Percentiles rank a stretch among this genome's conserved stretches.
Conservation (phyloP, 1,140 invertebrate species). For the Neodiprion virginianus region DNA sequence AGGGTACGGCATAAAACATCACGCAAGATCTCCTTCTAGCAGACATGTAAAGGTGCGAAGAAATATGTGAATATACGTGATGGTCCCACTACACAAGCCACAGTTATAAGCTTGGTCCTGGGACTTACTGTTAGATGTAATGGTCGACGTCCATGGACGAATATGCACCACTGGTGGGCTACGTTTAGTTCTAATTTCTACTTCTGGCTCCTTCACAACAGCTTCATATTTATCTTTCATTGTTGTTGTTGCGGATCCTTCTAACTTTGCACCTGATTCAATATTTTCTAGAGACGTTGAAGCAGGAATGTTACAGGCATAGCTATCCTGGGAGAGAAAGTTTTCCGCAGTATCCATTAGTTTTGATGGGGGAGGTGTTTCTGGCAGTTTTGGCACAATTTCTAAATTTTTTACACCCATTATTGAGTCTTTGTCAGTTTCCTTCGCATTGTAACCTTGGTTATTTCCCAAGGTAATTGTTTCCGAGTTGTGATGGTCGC, state of each 20-base stretch:
- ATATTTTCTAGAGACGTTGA: neutral
- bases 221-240: neutral
- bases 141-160: neutral
- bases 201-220: neutral
- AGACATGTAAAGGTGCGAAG: constrained; percentile 7
- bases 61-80: neutral
- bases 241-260: neutral
- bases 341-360: neutral
- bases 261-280: neutral
- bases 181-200: neutral
- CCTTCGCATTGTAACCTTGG: neutral
- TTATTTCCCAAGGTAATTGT: neutral
- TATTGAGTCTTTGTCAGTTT: neutral
- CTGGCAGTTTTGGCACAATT: neutral
- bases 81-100: constrained; percentile 4
- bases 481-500: neutral
- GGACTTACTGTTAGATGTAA: constrained; percentile 2
- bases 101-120: constrained; percentile 1
- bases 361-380: neutral
- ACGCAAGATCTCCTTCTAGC: constrained; percentile 2
- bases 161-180: constrained; percentile 6
- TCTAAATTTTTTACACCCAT: neutral
- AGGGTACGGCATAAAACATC: neutral
- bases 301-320: neutral
- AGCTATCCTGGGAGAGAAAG: neutral